phyloP scores from a whole-genome alignment of 1,140 invertebrate genomes.

The Homalodisca vitripennis region DNA sequence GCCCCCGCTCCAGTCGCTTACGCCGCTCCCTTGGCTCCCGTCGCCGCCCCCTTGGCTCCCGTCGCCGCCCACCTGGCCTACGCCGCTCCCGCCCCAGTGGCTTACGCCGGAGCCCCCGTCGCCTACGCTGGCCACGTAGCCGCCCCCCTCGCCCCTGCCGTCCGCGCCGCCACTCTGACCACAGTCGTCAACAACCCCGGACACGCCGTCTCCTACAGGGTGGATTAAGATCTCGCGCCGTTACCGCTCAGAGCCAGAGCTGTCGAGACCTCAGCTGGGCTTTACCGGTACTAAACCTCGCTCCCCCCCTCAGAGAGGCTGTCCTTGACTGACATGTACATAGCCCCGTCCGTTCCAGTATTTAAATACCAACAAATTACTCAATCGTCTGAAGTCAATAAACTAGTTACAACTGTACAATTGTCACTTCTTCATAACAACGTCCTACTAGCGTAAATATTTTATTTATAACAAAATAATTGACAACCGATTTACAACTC shows the following conservation, averaged over 20 bases:
- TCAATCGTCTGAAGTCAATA: slow-evolving; percentile 7
- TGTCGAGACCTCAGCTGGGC: slow-evolving; percentile 37
- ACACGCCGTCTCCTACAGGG: slow-evolving; percentile 49
- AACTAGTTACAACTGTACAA: neutral
- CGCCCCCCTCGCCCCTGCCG: slow-evolving; percentile 45
- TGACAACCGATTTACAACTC: too few relatives aligned
- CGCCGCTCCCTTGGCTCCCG: slow-evolving; percentile 26
- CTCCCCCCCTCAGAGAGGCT: neutral
- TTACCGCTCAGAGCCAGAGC: slow-evolving; percentile 29
- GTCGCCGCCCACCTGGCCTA: slow-evolving; percentile 35
- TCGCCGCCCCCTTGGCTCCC: slow-evolving; percentile 23
- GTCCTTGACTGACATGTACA: slow-evolving; percentile 25
- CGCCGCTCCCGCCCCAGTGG: slow-evolving; percentile 40
- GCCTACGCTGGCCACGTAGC: slow-evolving; percentile 40
- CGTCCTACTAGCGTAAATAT: neutral
- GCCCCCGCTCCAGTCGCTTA: slow-evolving; percentile 19
- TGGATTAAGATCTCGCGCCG: slow-evolving; percentile 42
- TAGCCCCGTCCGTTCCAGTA: neutral
- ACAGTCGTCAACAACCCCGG: slow-evolving; percentile 48
- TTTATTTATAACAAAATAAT: too few relatives aligned
- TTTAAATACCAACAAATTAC: too few relatives aligned
- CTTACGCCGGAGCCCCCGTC: slow-evolving; percentile 34
- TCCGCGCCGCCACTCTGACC: slow-evolving; percentile 48
- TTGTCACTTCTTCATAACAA: neutral
- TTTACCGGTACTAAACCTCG: slow-evolving; percentile 13